A percentile compares a stretch with the other conserved stretches of the same genome.
Evolutionary conservation across 2,888 invertebrate species (phyloP).

Genomic region (Hedychridium roseum): DNA sequence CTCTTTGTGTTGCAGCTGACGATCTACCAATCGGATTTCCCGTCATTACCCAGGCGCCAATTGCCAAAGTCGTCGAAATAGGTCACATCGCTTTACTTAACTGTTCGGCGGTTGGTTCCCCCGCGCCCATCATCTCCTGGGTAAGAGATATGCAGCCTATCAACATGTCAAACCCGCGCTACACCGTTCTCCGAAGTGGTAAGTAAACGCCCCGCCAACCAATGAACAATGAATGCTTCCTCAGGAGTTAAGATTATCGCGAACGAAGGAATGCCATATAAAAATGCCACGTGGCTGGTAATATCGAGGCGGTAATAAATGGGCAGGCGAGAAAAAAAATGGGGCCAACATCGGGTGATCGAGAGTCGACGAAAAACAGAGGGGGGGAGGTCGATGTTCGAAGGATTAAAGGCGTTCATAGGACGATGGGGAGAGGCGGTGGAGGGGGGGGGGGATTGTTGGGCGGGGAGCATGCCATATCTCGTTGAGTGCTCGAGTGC

Average conservation of each 20-base stretch:
- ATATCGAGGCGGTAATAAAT: constrained; percentile 8
- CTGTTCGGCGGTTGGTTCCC: constrained; percentile 88
- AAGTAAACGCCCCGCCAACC: constrained; percentile 52
- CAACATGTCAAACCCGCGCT: constrained; percentile 84
- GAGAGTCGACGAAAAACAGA: too few species aligned
- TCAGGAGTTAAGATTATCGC: background rate
- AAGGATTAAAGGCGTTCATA: constrained; percentile 10
- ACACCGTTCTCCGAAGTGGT: constrained; percentile 85
- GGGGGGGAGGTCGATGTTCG: too few species aligned
- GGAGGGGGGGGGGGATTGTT: background rate
- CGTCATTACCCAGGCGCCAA: constrained; percentile 84
- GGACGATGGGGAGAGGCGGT: constrained; percentile 5
- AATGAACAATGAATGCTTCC: too few species aligned
- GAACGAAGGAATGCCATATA: background rate
- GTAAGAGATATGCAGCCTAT: constrained; percentile 91
- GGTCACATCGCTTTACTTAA: constrained; percentile 89
- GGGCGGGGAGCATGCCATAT: constrained; percentile 44
- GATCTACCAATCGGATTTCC: constrained; percentile 94
- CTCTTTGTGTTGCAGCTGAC: constrained; percentile 71
- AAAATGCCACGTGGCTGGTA: constrained; percentile 6
- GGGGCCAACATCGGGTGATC: too few species aligned
- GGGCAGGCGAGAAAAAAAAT: background rate
- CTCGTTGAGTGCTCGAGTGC: constrained; percentile 49
- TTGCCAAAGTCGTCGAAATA: constrained; percentile 94
- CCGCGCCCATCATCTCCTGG: constrained; percentile 88